These are phyloP conservation scores for Chymomyza caudatula DNA, from an alignment of 2,888 invertebrate genomes.

Conservation along the genomic window DNA sequence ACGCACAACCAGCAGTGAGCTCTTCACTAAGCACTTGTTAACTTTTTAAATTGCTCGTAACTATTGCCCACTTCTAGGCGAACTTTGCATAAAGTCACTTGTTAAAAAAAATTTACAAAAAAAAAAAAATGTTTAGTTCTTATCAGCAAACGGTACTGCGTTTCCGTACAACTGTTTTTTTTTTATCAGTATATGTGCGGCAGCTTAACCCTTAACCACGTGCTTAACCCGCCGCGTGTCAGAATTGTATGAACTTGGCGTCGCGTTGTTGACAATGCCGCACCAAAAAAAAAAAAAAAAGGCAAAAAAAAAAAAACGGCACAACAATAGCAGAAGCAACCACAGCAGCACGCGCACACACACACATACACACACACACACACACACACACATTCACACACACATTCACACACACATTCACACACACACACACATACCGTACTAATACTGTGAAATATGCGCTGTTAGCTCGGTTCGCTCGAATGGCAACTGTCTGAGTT, in stretches of 20 bases:
- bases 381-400: constrained; percentile 1
- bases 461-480: constrained; percentile 7
- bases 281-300: constrained; percentile 21
- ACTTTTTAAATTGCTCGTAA: not conserved
- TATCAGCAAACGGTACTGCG: not conserved
- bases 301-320: not conserved
- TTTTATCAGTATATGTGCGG: not conserved
- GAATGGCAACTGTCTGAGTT: constrained; percentile 13
- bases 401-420: not conserved
- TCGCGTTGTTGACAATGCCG: constrained; percentile 62
- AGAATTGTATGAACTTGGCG: constrained; percentile 67
- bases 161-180: not conserved
- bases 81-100: not conserved
- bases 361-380: not conserved
- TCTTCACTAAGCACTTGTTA: not conserved
- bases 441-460: not conserved
- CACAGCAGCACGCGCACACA: not conserved
- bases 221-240: constrained; percentile 71
- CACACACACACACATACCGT: not conserved
- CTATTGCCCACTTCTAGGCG: constrained; percentile 23
- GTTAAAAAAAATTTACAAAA: not conserved
- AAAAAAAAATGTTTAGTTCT: constrained; percentile 18
- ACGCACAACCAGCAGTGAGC: not conserved
- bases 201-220: constrained; percentile 53
- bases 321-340: not conserved